A percentile compares a stretch with the other conserved stretches of the same genome.
Conservation (phyloP, 2,113 vertebrate species). For the Corythaixoides concolor region DNA sequence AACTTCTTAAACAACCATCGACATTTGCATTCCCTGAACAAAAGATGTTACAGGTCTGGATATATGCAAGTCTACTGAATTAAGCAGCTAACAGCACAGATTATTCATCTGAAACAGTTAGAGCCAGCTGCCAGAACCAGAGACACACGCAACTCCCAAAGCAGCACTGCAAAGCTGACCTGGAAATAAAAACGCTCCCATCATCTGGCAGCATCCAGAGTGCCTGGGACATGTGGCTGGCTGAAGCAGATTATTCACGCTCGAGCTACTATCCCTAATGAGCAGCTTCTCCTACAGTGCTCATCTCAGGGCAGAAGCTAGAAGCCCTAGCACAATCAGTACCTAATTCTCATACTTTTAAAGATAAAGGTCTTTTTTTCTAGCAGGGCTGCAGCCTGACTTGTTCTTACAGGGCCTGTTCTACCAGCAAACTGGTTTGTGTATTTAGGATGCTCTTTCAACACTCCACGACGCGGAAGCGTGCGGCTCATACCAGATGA, state of each 20-base stretch:
- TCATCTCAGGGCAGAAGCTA: not conserved
- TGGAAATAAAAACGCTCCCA: not conserved
- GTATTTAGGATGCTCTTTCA: not conserved
- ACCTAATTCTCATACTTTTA: too few species aligned
- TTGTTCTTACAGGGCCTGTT: not conserved
- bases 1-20: not conserved
- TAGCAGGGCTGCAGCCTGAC: not conserved
- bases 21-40: not conserved
- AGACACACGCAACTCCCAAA: not conserved
- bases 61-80: fast-evolving
- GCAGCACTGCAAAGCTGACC: not conserved
- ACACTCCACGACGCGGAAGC: not conserved
- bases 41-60: not conserved
- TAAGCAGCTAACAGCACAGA: not conserved
- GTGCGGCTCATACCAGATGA: not conserved
- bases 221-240: fast-evolving
- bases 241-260: not conserved
- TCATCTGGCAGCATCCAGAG: not conserved
- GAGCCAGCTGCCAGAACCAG: not conserved
- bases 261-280: fast-evolving
- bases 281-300: not conserved
- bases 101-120: not conserved
- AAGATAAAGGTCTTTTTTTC: not conserved
- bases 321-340: not conserved
- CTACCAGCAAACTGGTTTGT: not conserved